Conservation (phyloP, 2,113 vertebrate genomes). For the Podarcis cretensis region DNA sequence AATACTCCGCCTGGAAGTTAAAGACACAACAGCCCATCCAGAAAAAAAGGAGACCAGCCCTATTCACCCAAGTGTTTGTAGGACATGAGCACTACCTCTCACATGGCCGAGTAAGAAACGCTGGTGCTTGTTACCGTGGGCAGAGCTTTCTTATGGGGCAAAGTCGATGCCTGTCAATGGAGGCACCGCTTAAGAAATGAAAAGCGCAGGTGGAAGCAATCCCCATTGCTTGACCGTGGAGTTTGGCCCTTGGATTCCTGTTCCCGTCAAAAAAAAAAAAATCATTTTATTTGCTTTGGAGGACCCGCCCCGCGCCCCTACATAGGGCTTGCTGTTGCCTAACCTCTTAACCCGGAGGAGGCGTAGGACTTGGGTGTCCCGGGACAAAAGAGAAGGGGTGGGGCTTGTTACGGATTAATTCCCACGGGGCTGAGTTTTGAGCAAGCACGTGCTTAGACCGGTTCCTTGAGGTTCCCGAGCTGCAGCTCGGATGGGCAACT, state of each 20-base stretch:
- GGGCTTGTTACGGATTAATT: too few relatives aligned
- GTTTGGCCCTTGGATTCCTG: background rate
- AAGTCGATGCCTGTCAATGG: too few relatives aligned
- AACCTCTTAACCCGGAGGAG: background rate
- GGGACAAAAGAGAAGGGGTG: background rate
- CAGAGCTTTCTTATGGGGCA: background rate
- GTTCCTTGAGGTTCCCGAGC: background rate
- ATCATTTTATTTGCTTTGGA: background rate
- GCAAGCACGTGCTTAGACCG: background rate
- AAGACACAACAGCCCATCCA: background rate
- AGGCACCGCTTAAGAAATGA: background rate
- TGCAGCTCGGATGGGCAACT: too few relatives aligned
- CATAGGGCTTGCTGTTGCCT: background rate
- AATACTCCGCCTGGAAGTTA: background rate
- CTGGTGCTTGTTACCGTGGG: background rate
- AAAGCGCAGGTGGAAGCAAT: background rate
- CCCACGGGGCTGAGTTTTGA: background rate
- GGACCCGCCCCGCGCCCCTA: too few relatives aligned
- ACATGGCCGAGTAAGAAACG: background rate
- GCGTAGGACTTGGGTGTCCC: background rate
- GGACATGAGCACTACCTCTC: background rate
- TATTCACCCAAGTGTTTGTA: background rate
- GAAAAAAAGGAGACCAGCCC: background rate
- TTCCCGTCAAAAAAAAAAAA: too few relatives aligned
- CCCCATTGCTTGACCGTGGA: background rate